These are phyloP conservation scores for Petrocephalus sullivani DNA, from an alignment of 2,797 vertebrate species.

Conservation along the genomic window DNA sequence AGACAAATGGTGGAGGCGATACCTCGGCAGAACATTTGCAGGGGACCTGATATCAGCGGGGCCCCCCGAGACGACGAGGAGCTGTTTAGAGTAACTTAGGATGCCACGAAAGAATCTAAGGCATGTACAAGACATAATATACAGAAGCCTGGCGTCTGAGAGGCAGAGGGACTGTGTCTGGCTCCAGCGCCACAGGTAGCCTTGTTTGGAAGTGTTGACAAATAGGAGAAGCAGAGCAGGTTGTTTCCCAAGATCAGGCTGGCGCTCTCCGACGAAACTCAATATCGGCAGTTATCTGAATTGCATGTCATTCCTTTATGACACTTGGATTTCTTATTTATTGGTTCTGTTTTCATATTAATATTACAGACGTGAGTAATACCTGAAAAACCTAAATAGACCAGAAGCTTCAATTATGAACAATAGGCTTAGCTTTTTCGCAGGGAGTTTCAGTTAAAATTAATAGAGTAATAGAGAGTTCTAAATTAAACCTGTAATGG, in stretches of 20 bases:
- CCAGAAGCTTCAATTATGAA: not conserved
- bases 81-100: slow-evolving; percentile 67
- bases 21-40: slow-evolving; percentile 58
- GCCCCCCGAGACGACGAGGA: slow-evolving; percentile 40
- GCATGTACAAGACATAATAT: slow-evolving; percentile 69
- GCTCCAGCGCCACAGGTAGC: slow-evolving; percentile 57
- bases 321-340: not conserved
- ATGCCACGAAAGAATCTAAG: slow-evolving; percentile 64
- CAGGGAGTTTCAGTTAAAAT: not conserved
- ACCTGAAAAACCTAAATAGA: slow-evolving; percentile 5
- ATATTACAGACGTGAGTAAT: not conserved
- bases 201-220: slow-evolving; percentile 75
- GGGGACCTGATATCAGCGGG: slow-evolving; percentile 54
- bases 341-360: not conserved
- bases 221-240: slow-evolving; percentile 43
- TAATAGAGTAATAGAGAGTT: not conserved
- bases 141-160: slow-evolving; percentile 62
- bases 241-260: not conserved
- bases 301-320: not conserved
- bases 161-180: slow-evolving; percentile 60
- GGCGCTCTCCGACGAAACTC: not conserved
- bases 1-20: slow-evolving; percentile 31
- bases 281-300: not conserved
- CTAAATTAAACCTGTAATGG: not conserved
- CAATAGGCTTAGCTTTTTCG: not conserved